Conservation (phyloP, 1,140 invertebrate genomes). For the Saxidomus purpurata region DNA sequence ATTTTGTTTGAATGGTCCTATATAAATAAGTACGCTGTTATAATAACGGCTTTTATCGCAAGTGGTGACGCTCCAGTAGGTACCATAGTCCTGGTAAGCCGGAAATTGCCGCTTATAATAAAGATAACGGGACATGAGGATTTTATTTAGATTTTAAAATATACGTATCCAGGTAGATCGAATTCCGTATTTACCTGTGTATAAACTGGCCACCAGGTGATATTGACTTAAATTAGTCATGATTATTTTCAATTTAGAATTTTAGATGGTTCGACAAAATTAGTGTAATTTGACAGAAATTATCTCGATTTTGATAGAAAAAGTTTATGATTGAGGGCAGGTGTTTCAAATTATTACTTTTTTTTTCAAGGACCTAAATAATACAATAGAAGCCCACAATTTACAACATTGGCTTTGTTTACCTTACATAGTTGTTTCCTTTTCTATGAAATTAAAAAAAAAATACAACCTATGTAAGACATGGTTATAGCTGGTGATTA, state of each 20-base stretch:
- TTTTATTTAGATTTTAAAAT: slow-evolving; percentile 67
- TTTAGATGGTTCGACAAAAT: neutral
- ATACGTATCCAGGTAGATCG: slow-evolving; percentile 64
- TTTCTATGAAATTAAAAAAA: neutral
- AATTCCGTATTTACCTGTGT: slow-evolving; percentile 44
- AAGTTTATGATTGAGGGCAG: slow-evolving; percentile 11
- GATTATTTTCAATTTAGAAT: slow-evolving; percentile 13
- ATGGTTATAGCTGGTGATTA: neutral
- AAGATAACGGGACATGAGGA: slow-evolving; percentile 64
- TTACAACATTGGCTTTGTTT: neutral
- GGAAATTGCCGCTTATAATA: slow-evolving; percentile 64
- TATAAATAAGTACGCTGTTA: slow-evolving; percentile 64
- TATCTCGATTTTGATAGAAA: neutral
- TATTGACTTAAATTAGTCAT: neutral
- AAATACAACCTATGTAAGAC: too few species aligned
- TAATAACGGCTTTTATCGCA: slow-evolving; percentile 53
- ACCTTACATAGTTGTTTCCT: neutral
- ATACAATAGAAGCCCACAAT: neutral
- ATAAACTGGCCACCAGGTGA: slow-evolving; percentile 1
- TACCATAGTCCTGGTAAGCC: slow-evolving; percentile 58
- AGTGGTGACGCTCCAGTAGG: slow-evolving; percentile 38
- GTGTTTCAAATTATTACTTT: slow-evolving; percentile 9
- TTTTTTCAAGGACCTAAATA: neutral
- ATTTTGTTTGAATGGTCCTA: slow-evolving; percentile 46
- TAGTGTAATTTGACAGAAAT: slow-evolving; percentile 41